phyloP scores from a whole-genome alignment of 2,888 invertebrate genomes.

The Dexiosoma caninum region DNA sequence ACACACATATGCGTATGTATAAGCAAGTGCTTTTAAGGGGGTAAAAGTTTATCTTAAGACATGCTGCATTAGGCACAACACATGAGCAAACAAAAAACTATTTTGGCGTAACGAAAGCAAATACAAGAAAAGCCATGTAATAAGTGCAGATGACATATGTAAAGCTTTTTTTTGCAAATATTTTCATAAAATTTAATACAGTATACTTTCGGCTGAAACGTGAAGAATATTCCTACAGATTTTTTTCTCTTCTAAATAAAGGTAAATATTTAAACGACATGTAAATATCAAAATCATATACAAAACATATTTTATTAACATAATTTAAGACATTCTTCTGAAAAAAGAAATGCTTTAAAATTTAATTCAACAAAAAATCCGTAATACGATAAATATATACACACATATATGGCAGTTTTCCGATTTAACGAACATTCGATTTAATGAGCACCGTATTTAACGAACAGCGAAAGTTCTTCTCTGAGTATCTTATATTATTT shows the following conservation, averaged over 20 bases:
- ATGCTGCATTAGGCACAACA: constrained; percentile 54
- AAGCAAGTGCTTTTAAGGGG: constrained; percentile 6
- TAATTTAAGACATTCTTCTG: background rate
- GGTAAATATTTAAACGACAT: background rate
- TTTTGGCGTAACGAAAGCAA: constrained; percentile 35
- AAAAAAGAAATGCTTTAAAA: background rate
- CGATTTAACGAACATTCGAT: too few relatives aligned
- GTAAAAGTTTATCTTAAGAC: constrained; percentile 53
- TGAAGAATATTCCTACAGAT: background rate
- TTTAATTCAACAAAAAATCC: background rate
- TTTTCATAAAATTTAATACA: constrained; percentile 20
- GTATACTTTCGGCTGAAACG: constrained; percentile 25
- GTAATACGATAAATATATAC: background rate
- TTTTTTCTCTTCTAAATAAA: constrained; percentile 1
- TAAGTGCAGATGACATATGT: constrained; percentile 51
- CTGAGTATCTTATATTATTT: too few relatives aligned
- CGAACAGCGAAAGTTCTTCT: too few relatives aligned
- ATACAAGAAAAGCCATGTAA: constrained; percentile 4
- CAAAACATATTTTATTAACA: background rate
- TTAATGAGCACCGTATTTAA: too few relatives aligned
- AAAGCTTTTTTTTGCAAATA: constrained; percentile 32
- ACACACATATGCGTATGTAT: background rate
- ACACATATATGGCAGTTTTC: too few relatives aligned
- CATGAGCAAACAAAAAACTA: constrained; percentile 35
- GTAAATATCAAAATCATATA: constrained; percentile 15